Conservation (phyloP, 1,140 invertebrate species). For the Myzus persicae region DNA sequence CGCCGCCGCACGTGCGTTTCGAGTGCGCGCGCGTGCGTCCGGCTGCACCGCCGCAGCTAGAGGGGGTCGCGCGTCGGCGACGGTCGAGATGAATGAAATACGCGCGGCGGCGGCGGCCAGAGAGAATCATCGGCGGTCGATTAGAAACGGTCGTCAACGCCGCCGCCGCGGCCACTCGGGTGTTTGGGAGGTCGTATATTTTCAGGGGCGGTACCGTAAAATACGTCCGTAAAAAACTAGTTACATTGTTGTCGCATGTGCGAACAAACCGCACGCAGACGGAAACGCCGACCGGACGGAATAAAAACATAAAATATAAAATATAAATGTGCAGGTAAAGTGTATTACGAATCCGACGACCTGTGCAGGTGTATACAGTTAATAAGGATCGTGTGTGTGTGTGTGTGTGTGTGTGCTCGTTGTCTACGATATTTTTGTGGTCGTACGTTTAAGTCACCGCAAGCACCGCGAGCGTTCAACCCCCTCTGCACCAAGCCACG, state of each 20-base stretch:
- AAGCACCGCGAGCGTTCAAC: neutral
- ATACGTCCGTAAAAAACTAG: conserved; percentile 9
- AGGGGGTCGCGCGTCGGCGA: neutral
- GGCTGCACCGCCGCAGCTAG: neutral
- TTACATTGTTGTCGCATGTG: conserved; percentile 9
- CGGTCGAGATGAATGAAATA: conserved; percentile 49
- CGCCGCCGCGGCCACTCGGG: neutral
- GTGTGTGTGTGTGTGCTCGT: neutral
- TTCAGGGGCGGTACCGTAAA: conserved; percentile 18
- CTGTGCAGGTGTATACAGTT: neutral
- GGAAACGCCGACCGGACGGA: conserved; percentile 27
- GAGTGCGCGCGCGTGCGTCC: neutral
- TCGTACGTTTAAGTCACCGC: conserved; percentile 30
- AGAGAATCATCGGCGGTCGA: conserved; percentile 6
- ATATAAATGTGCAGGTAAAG: neutral
- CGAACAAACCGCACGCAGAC: conserved; percentile 19
- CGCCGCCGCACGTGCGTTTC: conserved; percentile 35
- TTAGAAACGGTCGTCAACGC: conserved; percentile 46
- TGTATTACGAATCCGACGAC: neutral
- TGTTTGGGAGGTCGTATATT: conserved; percentile 33
- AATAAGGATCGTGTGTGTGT: neutral
- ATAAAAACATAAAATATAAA: conserved; percentile 4
- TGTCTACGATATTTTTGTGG: neutral
- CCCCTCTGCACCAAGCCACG: neutral
- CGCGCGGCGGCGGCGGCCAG: neutral